phyloP scores from a whole-genome alignment of 1,140 invertebrate species.

The Wiebesia pumilae region DNA sequence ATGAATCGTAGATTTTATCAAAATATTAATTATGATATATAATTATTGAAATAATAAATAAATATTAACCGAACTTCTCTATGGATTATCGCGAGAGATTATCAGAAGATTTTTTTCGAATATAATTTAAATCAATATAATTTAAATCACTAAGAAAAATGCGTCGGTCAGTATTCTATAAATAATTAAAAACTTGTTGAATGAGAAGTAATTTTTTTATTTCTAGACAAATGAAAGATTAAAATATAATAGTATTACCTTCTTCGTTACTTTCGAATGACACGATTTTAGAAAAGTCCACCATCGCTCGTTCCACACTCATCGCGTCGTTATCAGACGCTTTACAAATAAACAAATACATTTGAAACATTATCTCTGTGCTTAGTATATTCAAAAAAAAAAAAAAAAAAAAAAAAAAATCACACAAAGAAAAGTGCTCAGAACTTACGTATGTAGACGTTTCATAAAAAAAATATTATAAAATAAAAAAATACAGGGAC shows the following conservation, averaged over 20 bases:
- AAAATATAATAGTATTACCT: not conserved
- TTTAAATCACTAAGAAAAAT: too few species aligned
- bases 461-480: not conserved
- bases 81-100: too few species aligned
- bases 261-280: not conserved
- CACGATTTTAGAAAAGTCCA: not conserved
- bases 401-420: too few species aligned
- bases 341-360: not conserved
- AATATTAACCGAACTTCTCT: too few species aligned
- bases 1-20: too few species aligned
- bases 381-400: not conserved
- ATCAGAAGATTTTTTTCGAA: too few species aligned
- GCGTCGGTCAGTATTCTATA: too few species aligned
- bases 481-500: not conserved
- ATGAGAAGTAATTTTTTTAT: not conserved
- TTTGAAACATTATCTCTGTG: not conserved
- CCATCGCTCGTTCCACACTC: not conserved
- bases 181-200: too few species aligned
- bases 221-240: not conserved
- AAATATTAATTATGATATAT: too few species aligned
- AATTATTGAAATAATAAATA: too few species aligned
- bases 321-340: not conserved
- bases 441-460: not conserved
- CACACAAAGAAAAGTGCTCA: not conserved
- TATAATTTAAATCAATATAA: too few species aligned